Percentiles rank a stretch among this genome's conserved stretches.
Conservation (phyloP, 2,113 vertebrate genomes). For the Campylorhamphus procurvoides region DNA sequence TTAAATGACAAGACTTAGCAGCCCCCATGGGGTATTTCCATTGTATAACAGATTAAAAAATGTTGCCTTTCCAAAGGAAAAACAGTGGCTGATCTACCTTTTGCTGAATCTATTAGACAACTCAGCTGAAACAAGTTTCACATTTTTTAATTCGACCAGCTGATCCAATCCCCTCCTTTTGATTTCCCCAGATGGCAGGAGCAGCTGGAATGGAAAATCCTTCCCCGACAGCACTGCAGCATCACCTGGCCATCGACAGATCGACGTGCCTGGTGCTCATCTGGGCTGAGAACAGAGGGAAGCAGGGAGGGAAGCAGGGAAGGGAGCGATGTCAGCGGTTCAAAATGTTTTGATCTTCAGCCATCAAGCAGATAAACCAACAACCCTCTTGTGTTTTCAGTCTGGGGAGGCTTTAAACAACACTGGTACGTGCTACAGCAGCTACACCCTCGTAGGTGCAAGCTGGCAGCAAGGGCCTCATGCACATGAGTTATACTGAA, state of each 20-base stretch:
- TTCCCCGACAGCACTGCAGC: neutral
- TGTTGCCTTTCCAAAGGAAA: slow-evolving; percentile 29
- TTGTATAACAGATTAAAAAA: slow-evolving; percentile 58
- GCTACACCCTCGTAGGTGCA: rapidly evolving
- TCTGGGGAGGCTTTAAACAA: neutral
- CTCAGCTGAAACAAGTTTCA: slow-evolving; percentile 52
- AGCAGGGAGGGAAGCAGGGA: too few relatives aligned
- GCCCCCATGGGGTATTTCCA: neutral
- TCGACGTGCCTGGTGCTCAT: rapidly evolving
- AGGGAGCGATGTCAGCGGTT: rapidly evolving
- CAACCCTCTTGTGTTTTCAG: neutral
- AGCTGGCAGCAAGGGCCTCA: neutral
- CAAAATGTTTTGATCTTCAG: neutral
- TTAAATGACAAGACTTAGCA: slow-evolving; percentile 51
- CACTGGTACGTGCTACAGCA: rapidly evolving
- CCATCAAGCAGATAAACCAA: neutral
- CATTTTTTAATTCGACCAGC: slow-evolving; percentile 42
- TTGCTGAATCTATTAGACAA: slow-evolving; percentile 20
- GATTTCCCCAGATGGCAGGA: slow-evolving; percentile 68
- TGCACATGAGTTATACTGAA: rapidly evolving
- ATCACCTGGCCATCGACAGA: neutral
- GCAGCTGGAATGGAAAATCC: slow-evolving; percentile 64
- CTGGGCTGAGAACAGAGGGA: neutral
- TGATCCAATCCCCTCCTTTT: slow-evolving; percentile 43
- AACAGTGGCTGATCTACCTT: slow-evolving; percentile 38